Evolutionary conservation across 2,888 invertebrate genomes (phyloP).

Genomic region (Lypha dubia): DNA sequence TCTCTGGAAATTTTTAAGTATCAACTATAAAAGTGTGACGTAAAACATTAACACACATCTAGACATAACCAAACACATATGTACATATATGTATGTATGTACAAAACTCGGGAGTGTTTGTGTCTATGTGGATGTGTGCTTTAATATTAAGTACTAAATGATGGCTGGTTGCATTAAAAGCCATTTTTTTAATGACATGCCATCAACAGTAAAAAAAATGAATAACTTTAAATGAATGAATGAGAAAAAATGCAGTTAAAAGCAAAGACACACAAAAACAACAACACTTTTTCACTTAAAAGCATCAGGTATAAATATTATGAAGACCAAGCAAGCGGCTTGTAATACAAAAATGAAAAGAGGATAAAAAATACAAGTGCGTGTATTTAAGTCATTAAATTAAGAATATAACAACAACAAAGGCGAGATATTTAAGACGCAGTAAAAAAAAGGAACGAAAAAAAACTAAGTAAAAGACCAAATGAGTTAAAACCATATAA

Average conservation of each 20-base stretch:
- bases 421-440: background rate
- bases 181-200: conserved; percentile 68
- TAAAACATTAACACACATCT: conserved; percentile 12
- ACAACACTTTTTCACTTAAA: conserved; percentile 40
- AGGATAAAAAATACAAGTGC: conserved; percentile 68
- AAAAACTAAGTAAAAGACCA: conserved; percentile 11
- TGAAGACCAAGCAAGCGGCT: conserved; percentile 30
- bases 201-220: conserved; percentile 66
- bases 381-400: conserved; percentile 73
- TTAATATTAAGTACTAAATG: conserved; percentile 64
- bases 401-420: conserved; percentile 50
- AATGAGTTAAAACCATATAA: conserved; percentile 49
- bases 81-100: too few relatives aligned
- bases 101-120: background rate
- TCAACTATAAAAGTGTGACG: conserved; percentile 48
- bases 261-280: conserved; percentile 13
- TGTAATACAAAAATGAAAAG: conserved; percentile 34
- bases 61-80: background rate
- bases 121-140: conserved; percentile 8
- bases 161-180: conserved; percentile 69
- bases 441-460: conserved; percentile 1
- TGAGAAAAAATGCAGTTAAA: conserved; percentile 40
- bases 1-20: conserved; percentile 51
- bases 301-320: conserved; percentile 62
- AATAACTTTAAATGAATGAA: conserved; percentile 35